These are phyloP conservation scores for Peromyscus nudipes DNA, from an alignment of 2,797 vertebrate species.

Conservation along the genomic window DNA sequence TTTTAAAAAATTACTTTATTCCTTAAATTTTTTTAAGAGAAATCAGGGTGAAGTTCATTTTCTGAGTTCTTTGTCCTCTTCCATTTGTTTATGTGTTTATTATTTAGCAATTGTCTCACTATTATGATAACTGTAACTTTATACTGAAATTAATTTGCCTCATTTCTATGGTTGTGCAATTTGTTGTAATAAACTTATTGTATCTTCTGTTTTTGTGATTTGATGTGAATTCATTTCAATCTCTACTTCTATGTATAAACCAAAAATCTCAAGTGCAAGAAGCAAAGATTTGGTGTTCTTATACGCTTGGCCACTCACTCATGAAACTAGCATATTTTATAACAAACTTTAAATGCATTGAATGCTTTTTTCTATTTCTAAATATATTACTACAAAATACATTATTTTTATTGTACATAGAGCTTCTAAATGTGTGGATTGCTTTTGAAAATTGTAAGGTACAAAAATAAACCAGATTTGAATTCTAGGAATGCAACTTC, in stretches of 20 bases:
- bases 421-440: background rate
- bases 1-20: background rate
- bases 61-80: background rate
- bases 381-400: background rate
- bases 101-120: background rate
- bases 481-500: background rate
- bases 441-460: background rate
- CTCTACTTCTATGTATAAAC: background rate
- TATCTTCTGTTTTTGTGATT: background rate
- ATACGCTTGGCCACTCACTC: background rate
- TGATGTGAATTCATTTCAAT: background rate
- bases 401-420: background rate
- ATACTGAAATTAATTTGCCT: background rate
- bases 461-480: background rate
- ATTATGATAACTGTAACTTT: background rate
- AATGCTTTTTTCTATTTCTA: background rate
- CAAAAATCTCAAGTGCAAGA: background rate
- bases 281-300: background rate
- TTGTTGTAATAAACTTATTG: background rate
- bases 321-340: background rate
- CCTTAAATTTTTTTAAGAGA: background rate
- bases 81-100: background rate
- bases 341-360: background rate
- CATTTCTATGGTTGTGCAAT: background rate
- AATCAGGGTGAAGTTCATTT: background rate